phyloP scores from a whole-genome alignment of 2,113 vertebrate species.

The Aix galericulata region DNA sequence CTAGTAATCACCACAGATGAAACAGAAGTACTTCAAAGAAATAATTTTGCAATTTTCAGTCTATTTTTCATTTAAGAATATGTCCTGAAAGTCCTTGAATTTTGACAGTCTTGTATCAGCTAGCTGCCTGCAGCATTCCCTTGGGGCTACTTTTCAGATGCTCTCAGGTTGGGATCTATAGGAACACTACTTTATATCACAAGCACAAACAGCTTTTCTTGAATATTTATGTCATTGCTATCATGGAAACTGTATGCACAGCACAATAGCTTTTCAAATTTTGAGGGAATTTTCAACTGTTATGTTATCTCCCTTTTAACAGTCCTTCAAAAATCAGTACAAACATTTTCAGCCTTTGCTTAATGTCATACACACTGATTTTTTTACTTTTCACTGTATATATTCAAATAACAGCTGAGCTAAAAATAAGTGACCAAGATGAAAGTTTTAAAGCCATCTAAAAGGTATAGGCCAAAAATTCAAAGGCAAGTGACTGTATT shows the following conservation, averaged over 20 bases:
- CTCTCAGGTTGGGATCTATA: slow-evolving; percentile 43
- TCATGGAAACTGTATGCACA: slow-evolving; percentile 43
- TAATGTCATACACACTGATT: background rate
- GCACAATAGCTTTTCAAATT: slow-evolving; percentile 54
- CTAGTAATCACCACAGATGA: slow-evolving; percentile 49
- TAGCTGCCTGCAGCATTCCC: slow-evolving; percentile 28
- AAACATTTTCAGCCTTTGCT: slow-evolving; percentile 16
- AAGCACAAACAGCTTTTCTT: slow-evolving; percentile 55
- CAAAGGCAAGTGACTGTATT: background rate
- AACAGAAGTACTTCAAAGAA: slow-evolving; percentile 56
- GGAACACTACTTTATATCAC: slow-evolving; percentile 33
- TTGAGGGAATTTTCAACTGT: slow-evolving; percentile 36
- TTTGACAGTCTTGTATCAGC: slow-evolving; percentile 44
- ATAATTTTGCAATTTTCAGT: slow-evolving; percentile 39
- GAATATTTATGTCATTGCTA: slow-evolving; percentile 48
- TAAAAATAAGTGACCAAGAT: background rate
- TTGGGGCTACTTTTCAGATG: slow-evolving; percentile 40
- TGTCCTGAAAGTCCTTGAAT: slow-evolving; percentile 61
- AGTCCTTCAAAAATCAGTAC: background rate
- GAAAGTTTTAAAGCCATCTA: background rate
- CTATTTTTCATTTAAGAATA: slow-evolving; percentile 40
- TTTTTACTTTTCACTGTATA: background rate
- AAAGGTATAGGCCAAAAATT: background rate
- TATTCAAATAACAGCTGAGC: background rate
- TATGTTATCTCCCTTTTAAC: slow-evolving; percentile 14